A percentile compares a stretch with the other conserved stretches of the same genome.
Conservation (phyloP, 2,113 vertebrate genomes). For the Plecturocebus donacophilus region DNA sequence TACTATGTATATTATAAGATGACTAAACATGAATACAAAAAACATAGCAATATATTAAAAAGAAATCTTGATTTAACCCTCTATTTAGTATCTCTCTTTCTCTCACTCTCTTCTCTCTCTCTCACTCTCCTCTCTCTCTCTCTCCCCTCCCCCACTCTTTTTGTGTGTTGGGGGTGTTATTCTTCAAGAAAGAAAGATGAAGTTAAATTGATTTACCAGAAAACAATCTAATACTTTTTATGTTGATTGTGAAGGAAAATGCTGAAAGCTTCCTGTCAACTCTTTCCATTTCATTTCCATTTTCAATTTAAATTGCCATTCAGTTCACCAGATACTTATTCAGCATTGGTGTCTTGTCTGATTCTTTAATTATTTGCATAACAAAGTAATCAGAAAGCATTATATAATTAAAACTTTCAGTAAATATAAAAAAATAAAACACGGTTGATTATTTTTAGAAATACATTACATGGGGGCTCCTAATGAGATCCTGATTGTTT, state of each 20-base stretch:
- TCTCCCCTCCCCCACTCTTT: not conserved
- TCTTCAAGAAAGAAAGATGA: not conserved
- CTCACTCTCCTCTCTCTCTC: not conserved
- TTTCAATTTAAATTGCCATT: slow-evolving; percentile 18
- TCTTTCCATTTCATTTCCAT: not conserved
- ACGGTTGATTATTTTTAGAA: not conserved
- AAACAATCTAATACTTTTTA: not conserved
- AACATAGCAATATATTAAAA: not conserved
- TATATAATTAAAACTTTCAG: not conserved
- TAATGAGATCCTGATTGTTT: not conserved
- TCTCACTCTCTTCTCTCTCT: not conserved
- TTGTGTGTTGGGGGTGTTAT: not conserved
- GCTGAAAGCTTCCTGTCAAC: not conserved
- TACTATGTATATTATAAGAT: not conserved
- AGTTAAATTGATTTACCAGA: not conserved
- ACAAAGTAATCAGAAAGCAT: not conserved
- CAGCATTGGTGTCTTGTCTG: not conserved
- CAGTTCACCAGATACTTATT: slow-evolving; percentile 26
- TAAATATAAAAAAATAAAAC: not conserved
- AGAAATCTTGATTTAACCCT: not conserved
- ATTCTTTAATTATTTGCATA: not conserved
- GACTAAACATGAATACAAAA: not conserved
- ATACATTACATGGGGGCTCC: not conserved
- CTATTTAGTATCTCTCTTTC: not conserved
- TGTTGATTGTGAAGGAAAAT: not conserved